Evolutionary conservation across 2,797 vertebrate species (phyloP), one percentile per base, ranked within the genome.

Genomic region (Ciconia nigra): DNA sequence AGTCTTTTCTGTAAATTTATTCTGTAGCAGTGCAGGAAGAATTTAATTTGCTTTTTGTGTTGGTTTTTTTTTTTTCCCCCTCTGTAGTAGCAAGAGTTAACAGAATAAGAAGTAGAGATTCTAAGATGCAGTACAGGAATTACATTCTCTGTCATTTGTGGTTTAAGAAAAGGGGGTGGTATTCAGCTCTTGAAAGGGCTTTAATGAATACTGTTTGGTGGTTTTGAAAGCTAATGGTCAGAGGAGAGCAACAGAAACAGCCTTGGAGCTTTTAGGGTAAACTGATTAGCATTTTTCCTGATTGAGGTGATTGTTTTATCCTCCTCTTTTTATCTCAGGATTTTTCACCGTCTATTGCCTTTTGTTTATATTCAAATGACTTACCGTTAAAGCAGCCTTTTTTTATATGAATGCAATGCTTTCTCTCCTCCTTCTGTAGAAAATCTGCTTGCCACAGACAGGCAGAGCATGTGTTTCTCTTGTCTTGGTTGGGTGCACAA

Each of bases 401-500:
- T 95, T 81, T 96, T 67, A 71, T 93, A 84, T 85, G 95, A 96
- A 92, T 95, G 95, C 95, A 85, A 37, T 97, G 95, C 95, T 92
- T 93, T 90, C 94, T 93, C 95, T 96, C 95, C 90, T 94, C 93
- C 97, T 98, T 95, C 94, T 95, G 59, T 83, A 83, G 90, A 87
- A 97, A 95, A 97, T 97, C 94, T 96, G 95, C 96, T 96, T 97
- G 95, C 97, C 93, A 96, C 96, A 90, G 95, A 93, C 96, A 96
- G 93, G 80, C 97, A 98, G 98, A 98, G 98, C 98, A 96, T 98
- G 98, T 96, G 97, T 98, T 97, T 95, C 96, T 97, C 97, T 98
- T 97, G 96, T 97, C 97, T 98, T 98, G 98, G 97, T 98, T 97
- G 98, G 97, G 97, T 98, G 98, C 98, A 98, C 98, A 98, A 94